phyloP scores from a whole-genome alignment of 2,797 vertebrate genomes.

The Eulemur albifrons region DNA sequence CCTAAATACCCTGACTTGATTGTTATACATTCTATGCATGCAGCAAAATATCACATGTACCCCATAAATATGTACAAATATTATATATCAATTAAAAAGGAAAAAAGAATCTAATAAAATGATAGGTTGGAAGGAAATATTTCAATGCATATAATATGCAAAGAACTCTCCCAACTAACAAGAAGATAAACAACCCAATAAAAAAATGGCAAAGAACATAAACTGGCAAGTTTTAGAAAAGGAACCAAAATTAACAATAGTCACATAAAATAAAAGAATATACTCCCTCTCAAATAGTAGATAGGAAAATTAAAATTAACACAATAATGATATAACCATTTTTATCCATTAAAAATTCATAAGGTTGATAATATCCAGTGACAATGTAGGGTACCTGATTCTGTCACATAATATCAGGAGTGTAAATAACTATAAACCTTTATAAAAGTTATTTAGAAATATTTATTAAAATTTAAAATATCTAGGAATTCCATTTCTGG shows the following conservation, averaged over 20 bases:
- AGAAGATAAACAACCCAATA: neutral
- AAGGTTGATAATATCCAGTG: neutral
- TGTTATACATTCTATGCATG: neutral
- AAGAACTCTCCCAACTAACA: neutral
- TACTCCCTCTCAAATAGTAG: neutral
- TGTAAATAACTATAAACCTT: neutral
- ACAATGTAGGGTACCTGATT: neutral
- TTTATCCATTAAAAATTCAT: neutral
- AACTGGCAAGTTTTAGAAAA: neutral
- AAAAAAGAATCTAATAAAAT: neutral
- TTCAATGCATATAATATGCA: neutral
- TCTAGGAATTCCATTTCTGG: neutral
- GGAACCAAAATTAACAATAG: neutral
- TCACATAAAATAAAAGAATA: neutral
- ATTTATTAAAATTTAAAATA: conserved; percentile 33
- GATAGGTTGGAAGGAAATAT: neutral
- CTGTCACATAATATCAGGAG: neutral
- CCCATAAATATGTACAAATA: neutral
- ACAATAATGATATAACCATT: neutral
- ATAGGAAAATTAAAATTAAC: neutral
- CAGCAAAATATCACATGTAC: neutral
- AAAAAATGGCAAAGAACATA: conserved; percentile 9
- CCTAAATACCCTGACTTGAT: neutral
- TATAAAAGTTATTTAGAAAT: neutral
- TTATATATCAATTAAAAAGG: neutral